Evolutionary conservation across 2,113 vertebrate genomes (phyloP).

Genomic region (Tautogolabrus adspersus): DNA sequence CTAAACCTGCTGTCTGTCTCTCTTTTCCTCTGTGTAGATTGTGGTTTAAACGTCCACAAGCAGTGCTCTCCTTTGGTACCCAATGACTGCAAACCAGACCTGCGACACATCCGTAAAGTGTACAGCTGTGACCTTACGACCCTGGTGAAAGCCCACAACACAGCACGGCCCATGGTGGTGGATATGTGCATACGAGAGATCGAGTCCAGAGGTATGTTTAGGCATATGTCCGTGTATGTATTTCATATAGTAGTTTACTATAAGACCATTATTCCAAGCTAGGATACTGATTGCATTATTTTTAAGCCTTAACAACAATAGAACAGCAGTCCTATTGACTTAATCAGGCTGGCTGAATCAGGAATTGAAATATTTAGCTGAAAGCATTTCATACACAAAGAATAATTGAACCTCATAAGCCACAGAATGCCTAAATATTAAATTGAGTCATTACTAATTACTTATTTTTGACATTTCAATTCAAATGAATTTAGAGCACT

Average conservation of each 20-base stretch:
- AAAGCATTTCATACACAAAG: too few species aligned
- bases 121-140: conserved; percentile 82
- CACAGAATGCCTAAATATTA: too few species aligned
- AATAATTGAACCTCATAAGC: too few species aligned
- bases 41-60: conserved; percentile 98
- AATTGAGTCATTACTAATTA: too few species aligned
- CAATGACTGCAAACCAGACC: conserved; percentile 96
- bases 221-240: neutral
- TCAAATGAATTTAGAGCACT: too few species aligned
- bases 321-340: too few species aligned
- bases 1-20: conserved; percentile 26
- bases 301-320: neutral
- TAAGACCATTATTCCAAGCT: too few species aligned
- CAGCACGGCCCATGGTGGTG: conserved; percentile 80
- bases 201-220: conserved; percentile 75
- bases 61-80: conserved; percentile 97
- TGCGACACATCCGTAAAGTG: conserved; percentile 77
- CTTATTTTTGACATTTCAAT: too few species aligned
- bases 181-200: conserved; percentile 83
- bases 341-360: too few species aligned
- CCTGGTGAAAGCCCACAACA: conserved; percentile 76
- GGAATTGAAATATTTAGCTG: too few species aligned
- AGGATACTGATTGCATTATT: neutral
- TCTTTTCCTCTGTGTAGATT: conserved; percentile 83
- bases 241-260: neutral